Conservation (phyloP, 2,113 vertebrate species). For the Conger conger region DNA sequence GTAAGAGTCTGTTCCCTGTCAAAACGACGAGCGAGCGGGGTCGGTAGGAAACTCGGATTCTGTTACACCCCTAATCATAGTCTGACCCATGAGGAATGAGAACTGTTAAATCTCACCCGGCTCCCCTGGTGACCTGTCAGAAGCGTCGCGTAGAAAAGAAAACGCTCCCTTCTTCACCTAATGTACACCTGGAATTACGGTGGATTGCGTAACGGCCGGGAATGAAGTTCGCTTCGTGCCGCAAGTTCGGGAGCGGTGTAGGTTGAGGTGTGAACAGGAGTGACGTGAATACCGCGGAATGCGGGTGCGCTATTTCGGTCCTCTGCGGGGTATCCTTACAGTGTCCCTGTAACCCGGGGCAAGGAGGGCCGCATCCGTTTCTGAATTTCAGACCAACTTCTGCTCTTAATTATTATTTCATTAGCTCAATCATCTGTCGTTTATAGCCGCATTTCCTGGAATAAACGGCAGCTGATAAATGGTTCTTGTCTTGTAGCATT, state of each 20-base stretch:
- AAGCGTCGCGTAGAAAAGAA: background rate
- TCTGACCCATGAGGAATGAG: background rate
- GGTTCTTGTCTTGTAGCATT: too few relatives aligned
- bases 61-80: conserved; percentile 6
- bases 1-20: background rate
- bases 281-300: background rate
- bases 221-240: background rate
- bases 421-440: too few relatives aligned
- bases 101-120: background rate
- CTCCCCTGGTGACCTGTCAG: background rate
- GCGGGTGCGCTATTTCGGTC: background rate
- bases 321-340: background rate
- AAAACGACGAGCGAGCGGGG: background rate
- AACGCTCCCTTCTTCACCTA: background rate
- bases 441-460: too few relatives aligned
- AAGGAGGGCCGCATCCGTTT: too few relatives aligned
- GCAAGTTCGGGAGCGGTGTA: background rate
- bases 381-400: too few relatives aligned
- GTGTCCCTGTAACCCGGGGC: background rate
- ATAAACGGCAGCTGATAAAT: too few relatives aligned
- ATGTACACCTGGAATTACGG: background rate
- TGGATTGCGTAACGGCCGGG: background rate
- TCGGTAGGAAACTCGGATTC: background rate
- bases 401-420: too few relatives aligned
- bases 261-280: background rate